These are phyloP conservation scores for Zaprionus davidi DNA, from an alignment of 1,140 invertebrate species.

Conservation along the genomic window DNA sequence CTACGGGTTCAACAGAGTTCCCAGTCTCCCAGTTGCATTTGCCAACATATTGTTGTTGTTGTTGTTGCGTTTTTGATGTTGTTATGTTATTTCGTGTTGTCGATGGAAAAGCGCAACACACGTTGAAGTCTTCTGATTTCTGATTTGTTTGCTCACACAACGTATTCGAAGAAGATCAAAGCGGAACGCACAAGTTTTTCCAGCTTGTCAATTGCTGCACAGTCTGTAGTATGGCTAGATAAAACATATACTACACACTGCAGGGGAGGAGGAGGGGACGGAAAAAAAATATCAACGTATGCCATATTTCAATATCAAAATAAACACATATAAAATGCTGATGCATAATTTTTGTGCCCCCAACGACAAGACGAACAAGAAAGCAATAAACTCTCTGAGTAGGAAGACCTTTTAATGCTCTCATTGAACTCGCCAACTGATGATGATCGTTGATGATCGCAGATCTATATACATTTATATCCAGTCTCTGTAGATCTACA, in stretches of 20 bases:
- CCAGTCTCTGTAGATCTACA: too few species aligned
- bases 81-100: conserved; percentile 56
- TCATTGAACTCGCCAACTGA: neutral
- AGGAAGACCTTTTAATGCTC: neutral
- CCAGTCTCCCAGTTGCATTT: conserved; percentile 47
- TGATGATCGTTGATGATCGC: neutral
- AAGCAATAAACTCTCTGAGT: neutral
- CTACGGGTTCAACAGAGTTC: conserved; percentile 9
- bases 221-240: neutral
- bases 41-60: conserved; percentile 43
- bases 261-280: neutral
- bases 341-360: conserved; percentile 31
- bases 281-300: conserved; percentile 11
- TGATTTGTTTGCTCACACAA: conserved; percentile 78
- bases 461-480: neutral
- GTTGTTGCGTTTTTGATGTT: conserved; percentile 35
- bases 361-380: neutral
- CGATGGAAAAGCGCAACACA: conserved; percentile 53
- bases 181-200: conserved; percentile 37
- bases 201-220: conserved; percentile 55
- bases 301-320: conserved; percentile 65
- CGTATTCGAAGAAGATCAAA: conserved; percentile 75
- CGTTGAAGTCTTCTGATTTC: conserved; percentile 55
- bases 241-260: conserved; percentile 10
- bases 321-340: conserved; percentile 59